These are phyloP conservation scores for Hirtodrosophila cameraria DNA, from an alignment of 2,888 invertebrate species.

Conservation along the genomic window DNA sequence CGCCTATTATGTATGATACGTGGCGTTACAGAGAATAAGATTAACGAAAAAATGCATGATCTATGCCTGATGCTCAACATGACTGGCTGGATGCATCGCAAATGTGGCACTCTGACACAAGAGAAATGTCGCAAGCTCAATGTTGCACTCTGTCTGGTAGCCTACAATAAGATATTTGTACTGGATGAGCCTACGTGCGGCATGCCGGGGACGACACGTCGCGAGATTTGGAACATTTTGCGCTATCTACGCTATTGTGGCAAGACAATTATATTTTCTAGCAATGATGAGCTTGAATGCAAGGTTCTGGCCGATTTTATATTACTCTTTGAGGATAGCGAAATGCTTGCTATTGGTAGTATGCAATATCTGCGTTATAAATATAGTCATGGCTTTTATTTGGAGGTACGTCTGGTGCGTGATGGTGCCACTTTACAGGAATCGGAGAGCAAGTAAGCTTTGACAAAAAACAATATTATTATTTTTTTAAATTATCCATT, in stretches of 20 bases:
- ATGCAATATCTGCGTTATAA: conserved; percentile 90
- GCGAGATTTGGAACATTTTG: conserved; percentile 91
- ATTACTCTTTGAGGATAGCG: conserved; percentile 91
- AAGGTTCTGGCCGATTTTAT: conserved; percentile 91
- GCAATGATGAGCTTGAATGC: conserved; percentile 93
- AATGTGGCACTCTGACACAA: conserved; percentile 86
- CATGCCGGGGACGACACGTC: conserved; percentile 90
- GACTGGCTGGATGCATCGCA: conserved; percentile 86
- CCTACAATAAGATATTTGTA: conserved; percentile 88
- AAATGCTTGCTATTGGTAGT: conserved; percentile 89
- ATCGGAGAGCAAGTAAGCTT: conserved; percentile 65
- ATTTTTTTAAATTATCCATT: too few relatives aligned
- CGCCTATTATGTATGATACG: conserved; percentile 87
- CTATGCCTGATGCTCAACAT: conserved; percentile 86
- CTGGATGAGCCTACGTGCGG: conserved; percentile 86
- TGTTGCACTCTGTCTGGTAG: conserved; percentile 89
- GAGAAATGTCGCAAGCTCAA: conserved; percentile 89
- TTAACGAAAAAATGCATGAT: conserved; percentile 80
- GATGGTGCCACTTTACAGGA: conserved; percentile 64
- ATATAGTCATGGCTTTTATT: conserved; percentile 85
- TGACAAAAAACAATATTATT: too few relatives aligned
- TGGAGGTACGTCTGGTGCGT: conserved; percentile 73
- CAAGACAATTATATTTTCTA: conserved; percentile 90
- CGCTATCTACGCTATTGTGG: conserved; percentile 88
- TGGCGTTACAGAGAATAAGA: conserved; percentile 84